A percentile compares a stretch with the other conserved stretches of the same genome.
These are phyloP conservation scores for Philaethria dido DNA, from an alignment of 2,888 invertebrate genomes.

Conservation along the genomic window DNA sequence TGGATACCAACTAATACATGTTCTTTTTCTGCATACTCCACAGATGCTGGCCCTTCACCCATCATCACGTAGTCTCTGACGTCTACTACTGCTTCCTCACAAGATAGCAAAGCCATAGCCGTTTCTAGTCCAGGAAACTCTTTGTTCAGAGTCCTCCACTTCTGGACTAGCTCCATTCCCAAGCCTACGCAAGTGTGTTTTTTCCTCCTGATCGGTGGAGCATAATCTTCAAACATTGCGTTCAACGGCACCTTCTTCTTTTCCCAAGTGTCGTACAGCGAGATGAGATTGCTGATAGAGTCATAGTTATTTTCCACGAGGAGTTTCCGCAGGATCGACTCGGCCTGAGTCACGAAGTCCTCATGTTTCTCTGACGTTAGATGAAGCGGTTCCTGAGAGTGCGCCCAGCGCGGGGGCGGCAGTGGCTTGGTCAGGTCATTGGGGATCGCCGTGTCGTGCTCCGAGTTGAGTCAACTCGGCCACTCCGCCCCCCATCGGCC, in stretches of 20 bases:
- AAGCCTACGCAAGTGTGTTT: slow-evolving; percentile 96
- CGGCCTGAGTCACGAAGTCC: slow-evolving; percentile 90
- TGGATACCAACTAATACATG: slow-evolving; percentile 93
- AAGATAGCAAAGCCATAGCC: slow-evolving; percentile 87
- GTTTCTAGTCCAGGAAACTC: slow-evolving; percentile 87
- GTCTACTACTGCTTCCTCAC: slow-evolving; percentile 91
- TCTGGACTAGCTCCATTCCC: slow-evolving; percentile 89
- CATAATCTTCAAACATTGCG: slow-evolving; percentile 90
- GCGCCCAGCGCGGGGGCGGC: slow-evolving; percentile 70
- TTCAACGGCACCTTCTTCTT: slow-evolving; percentile 84
- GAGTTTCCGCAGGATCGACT: slow-evolving; percentile 90
- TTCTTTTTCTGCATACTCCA: slow-evolving; percentile 91
- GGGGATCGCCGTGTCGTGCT: slow-evolving; percentile 59
- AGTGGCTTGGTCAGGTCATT: slow-evolving; percentile 60
- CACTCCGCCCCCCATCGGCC: slow-evolving; percentile 97
- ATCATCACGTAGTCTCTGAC: slow-evolving; percentile 83
- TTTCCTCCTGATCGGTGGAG: slow-evolving; percentile 89
- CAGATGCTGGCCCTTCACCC: slow-evolving; percentile 82
- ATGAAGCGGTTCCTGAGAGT: slow-evolving; percentile 55
- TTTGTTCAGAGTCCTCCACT: slow-evolving; percentile 84
- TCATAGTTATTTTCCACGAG: slow-evolving; percentile 94
- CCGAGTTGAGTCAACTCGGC: slow-evolving; percentile 98
- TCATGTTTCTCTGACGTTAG: slow-evolving; percentile 86
- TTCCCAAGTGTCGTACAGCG: slow-evolving; percentile 86
- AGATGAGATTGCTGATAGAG: slow-evolving; percentile 93